Percentiles rank a stretch among this genome's conserved stretches.
These are phyloP conservation scores for Gallinago jamesoni DNA, from an alignment of 2,113 vertebrate genomes.

Conservation along the genomic window DNA sequence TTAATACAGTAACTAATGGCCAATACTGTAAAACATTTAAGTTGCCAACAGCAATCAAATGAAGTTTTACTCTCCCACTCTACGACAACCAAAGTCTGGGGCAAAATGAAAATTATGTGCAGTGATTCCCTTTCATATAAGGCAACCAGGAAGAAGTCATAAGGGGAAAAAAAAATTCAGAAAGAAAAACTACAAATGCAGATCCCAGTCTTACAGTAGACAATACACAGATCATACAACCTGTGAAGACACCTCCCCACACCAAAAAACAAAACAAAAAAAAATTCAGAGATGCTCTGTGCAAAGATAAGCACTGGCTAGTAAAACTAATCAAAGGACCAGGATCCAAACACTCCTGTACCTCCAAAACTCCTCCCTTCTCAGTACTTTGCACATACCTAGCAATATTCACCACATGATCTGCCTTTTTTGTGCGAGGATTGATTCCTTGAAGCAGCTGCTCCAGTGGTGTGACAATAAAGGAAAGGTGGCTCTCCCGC, in stretches of 20 bases:
- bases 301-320: not conserved
- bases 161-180: not conserved
- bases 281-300: not conserved
- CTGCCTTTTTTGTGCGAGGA: slow-evolving; percentile 89
- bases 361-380: not conserved
- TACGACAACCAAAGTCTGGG: not conserved
- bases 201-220: not conserved
- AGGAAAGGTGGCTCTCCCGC: slow-evolving; percentile 90
- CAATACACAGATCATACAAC: not conserved
- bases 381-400: slow-evolving; percentile 74
- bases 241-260: not conserved
- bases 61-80: not conserved
- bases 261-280: not conserved
- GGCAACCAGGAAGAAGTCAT: not conserved
- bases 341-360: not conserved
- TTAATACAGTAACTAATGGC: not conserved
- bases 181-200: not conserved
- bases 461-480: slow-evolving; percentile 92
- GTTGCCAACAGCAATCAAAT: not conserved
- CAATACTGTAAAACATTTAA: not conserved
- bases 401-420: slow-evolving; percentile 94
- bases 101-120: not conserved
- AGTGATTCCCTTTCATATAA: not conserved
- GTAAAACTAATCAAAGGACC: not conserved
- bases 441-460: slow-evolving; percentile 96